These are phyloP conservation scores for Drosophila planitibia DNA, from an alignment of 2,888 invertebrate species.

Conservation along the genomic window DNA sequence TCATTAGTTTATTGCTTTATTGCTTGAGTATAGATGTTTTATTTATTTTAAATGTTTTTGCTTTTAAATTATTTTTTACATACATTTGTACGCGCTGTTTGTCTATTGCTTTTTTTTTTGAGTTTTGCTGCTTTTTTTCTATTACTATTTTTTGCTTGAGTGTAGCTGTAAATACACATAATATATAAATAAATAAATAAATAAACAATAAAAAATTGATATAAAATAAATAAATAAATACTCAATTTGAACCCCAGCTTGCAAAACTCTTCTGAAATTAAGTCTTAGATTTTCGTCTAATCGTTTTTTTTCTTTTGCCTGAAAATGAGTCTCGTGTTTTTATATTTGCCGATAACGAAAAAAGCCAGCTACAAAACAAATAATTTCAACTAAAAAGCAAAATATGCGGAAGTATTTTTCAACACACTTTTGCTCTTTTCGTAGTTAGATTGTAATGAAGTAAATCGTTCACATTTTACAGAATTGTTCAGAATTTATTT, in stretches of 20 bases:
- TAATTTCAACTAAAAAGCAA: neutral
- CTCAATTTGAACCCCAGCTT: too few relatives aligned
- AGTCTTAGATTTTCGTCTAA: too few relatives aligned
- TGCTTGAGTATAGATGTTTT: slow-evolving; percentile 4
- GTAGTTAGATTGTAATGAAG: neutral
- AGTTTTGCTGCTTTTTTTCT: neutral
- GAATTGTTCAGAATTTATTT: slow-evolving; percentile 31
- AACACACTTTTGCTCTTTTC: neutral
- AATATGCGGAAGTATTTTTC: slow-evolving; percentile 6
- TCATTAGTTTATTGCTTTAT: neutral
- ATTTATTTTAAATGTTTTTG: neutral
- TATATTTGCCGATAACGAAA: slow-evolving; percentile 34
- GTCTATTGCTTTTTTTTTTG: neutral
- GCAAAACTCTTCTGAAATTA: too few relatives aligned
- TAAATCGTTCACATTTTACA: neutral
- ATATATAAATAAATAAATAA: too few relatives aligned
- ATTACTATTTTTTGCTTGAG: neutral
- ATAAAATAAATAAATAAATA: too few relatives aligned
- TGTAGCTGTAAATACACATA: neutral
- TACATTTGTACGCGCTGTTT: neutral
- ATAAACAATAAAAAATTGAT: too few relatives aligned
- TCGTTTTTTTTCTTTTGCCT: neutral
- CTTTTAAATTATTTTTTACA: neutral
- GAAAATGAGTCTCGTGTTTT: slow-evolving; percentile 29
- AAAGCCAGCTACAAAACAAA: neutral